Evolutionary conservation across 1,140 invertebrate genomes (phyloP), one percentile per base, ranked within the genome.

Genomic region (Eciton burchellii): DNA sequence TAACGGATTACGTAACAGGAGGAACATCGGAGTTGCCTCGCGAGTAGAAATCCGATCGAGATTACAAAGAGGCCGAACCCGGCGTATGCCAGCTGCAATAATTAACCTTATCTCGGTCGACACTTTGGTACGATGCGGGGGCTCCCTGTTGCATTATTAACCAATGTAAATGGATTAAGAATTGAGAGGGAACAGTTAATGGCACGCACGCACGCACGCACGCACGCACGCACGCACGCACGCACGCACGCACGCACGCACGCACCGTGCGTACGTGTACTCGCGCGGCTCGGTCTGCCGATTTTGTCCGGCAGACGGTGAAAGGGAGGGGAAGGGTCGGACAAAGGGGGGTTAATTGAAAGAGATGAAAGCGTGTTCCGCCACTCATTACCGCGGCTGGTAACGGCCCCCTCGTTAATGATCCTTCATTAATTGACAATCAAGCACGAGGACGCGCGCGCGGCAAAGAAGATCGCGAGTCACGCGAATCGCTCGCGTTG

Each of bases 371-470:
- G 49, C 29, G 3, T 14, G 12, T 0, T 14, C 3, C 14, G 8
- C 14, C 11, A 35, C 49, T 41, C 26, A 21, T 26, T 70, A 5
- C 8, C n/a, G 16, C 9, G 21, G 2, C 35, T 19, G 35, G 12
- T 71, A 56, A 71, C 56, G 47, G n/a, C n/a, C 29, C n/a, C 21
- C 19, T 71, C 45, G 35, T 26, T 43, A 77, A 77, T 66, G 21
- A 3, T 66, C 35, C 8, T 14, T 76, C 24, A 26, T 74, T 66
- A 76, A 35, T 65, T 52, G n/a, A 24, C 52, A 66, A 77, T 77
- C 66, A 77, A 66, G 21, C 47, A 26, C 14, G 26, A 52, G 57
- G 43, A 63, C 29, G 29, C 14, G 29, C 24, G 19, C 14, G 14
- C 26, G n/a, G 14, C n/a, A n/a, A 35, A 35, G 2, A 35, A 29